Percentiles rank a stretch among this genome's conserved stretches.
Evolutionary conservation across 2,797 vertebrate species (phyloP).

Genomic region (Glossophaga mutica): DNA sequence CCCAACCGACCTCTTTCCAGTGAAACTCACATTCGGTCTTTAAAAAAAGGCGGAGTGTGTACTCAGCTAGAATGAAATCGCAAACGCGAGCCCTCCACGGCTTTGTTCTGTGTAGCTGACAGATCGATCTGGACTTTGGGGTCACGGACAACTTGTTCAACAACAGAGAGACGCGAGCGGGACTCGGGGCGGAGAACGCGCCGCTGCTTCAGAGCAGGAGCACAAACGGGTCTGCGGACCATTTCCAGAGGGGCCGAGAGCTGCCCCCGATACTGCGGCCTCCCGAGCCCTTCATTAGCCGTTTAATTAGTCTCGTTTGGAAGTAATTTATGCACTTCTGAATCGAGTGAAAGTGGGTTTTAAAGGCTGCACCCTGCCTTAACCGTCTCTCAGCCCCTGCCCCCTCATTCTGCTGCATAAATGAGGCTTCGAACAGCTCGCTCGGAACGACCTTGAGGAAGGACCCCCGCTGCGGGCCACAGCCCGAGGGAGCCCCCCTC

Average conservation of each 20-base stretch:
- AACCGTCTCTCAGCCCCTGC: background rate
- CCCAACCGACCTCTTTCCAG: background rate
- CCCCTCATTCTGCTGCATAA: background rate
- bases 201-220: background rate
- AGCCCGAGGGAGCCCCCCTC: background rate
- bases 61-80: background rate
- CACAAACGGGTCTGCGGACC: background rate
- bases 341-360: constrained; percentile 15
- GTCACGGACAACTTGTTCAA: background rate
- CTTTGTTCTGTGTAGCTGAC: background rate
- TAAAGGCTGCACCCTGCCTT: background rate
- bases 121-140: background rate
- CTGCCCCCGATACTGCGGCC: background rate
- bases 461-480: background rate
- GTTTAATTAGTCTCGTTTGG: background rate
- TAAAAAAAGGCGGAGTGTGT: background rate
- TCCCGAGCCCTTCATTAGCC: background rate
- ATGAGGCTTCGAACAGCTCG: background rate
- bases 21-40: background rate
- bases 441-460: background rate
- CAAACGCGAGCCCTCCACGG: background rate
- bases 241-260: background rate
- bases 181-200: background rate
- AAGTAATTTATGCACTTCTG: constrained; percentile 9
- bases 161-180: background rate